Conservation (phyloP, 1,140 invertebrate species). For the Drosophila parvula region DNA sequence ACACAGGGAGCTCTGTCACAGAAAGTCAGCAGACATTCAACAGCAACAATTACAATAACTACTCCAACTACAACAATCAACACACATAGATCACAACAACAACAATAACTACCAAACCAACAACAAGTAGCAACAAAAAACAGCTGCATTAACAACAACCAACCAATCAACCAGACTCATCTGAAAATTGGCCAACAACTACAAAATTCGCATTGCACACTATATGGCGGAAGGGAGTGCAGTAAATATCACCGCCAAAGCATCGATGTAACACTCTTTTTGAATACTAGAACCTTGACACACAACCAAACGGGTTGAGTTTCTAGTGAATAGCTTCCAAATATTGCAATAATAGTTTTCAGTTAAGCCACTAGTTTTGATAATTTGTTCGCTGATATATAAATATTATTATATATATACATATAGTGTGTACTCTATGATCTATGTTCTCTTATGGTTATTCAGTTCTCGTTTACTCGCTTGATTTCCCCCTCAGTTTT, state of each 20-base stretch:
- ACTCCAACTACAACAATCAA: constrained; percentile 59
- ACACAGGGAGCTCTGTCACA: constrained; percentile 78
- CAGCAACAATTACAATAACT: constrained; percentile 7
- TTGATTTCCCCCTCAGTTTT: constrained; percentile 32
- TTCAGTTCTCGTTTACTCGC: constrained; percentile 29
- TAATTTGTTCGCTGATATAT: constrained; percentile 45
- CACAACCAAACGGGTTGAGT: constrained; percentile 23
- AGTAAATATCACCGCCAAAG: constrained; percentile 41
- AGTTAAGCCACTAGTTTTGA: constrained; percentile 40
- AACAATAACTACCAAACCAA: constrained; percentile 25
- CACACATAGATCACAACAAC: constrained; percentile 46
- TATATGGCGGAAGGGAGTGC: constrained; percentile 18
- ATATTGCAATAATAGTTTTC: constrained; percentile 28
- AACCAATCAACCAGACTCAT: constrained; percentile 45
- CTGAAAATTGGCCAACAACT: constrained; percentile 52
- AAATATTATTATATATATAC: constrained; percentile 49
- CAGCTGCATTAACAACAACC: constrained; percentile 33
- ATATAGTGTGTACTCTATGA: constrained; percentile 40
- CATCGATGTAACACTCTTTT: constrained; percentile 22
- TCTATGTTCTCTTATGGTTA: constrained; percentile 44
- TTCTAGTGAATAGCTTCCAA: constrained; percentile 12
- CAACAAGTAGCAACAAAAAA: constrained; percentile 45
- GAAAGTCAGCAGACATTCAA: constrained; percentile 66
- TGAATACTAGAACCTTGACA: constrained; percentile 18
- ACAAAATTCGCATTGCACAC: constrained; percentile 30